Evolutionary conservation across 2,113 vertebrate genomes (phyloP), one percentile per base, ranked within the genome.

Genomic region (Xiphophorus couchianus): DNA sequence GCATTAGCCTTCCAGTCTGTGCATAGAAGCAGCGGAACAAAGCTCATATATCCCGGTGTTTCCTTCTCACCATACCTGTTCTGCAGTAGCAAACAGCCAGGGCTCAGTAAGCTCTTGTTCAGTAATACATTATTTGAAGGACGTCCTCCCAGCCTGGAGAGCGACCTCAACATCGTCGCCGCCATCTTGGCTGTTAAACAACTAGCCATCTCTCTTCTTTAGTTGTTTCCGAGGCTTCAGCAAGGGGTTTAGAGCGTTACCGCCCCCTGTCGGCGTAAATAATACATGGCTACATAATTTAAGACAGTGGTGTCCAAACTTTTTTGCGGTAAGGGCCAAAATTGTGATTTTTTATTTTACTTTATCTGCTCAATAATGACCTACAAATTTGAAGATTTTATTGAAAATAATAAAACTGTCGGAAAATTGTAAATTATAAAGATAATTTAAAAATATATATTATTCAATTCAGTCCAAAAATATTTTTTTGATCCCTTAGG

Each of bases 91-190:
- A 72, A 68, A 48, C 91, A 93, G 27, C 88, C 62, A 17, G 93
- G 92, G 3, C 68, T 87, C 61, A 88, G 39, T 19, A 78, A 27
- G 78, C 78, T 86, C 75, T 69, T 89, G 22, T 85, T 92, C 73
- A 94, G 84, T 58, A 94, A 68, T 17, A 90, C 19, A 89, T 89
- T 92, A 48, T 86, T 73, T 94, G 93, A 95, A 95, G 94, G 95
- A 93, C 94, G 94, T 93, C 92, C 91, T 93, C 92, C 90, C 51
- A 95, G 63, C 83, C 86, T 93, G 1, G 68, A 39, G 7, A 95
- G 84, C 94, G 93, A 94, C 94, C 94, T 94, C 89, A 95, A 85
- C 88, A 95, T 89, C 19, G 90, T 90, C 74, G 89, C 91, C 79
- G 94, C 94, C 95, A 95, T 95, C 70, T 94, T 94, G 86, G 74